These are phyloP conservation scores for Anguilla rostrata DNA, from an alignment of 2,113 vertebrate species.

Conservation along the genomic window DNA sequence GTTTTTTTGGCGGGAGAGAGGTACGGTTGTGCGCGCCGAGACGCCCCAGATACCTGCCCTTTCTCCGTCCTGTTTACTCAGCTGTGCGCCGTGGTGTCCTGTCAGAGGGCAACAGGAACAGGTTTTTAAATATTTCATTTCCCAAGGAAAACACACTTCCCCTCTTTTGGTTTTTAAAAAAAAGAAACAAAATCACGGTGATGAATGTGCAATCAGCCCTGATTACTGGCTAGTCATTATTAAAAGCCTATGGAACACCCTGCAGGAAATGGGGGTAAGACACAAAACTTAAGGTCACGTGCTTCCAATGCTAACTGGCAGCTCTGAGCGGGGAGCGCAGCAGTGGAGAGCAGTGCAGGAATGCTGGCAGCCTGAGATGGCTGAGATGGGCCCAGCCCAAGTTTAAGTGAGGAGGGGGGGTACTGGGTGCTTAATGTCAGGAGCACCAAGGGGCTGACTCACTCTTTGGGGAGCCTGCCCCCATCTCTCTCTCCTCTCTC, in stretches of 20 bases:
- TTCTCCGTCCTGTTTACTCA: slow-evolving; percentile 68
- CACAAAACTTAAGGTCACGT: slow-evolving; percentile 61
- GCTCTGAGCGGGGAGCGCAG: slow-evolving; percentile 34
- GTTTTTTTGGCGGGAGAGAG: slow-evolving; percentile 16
- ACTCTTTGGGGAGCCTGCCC: slow-evolving; percentile 1
- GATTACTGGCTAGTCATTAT: slow-evolving; percentile 69
- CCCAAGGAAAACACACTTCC: slow-evolving; percentile 76
- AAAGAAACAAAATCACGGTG: slow-evolving; percentile 63
- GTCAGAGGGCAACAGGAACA: slow-evolving; percentile 62
- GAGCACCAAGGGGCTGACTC: slow-evolving; percentile 33
- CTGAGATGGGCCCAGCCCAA: slow-evolving; percentile 39
- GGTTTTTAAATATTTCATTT: slow-evolving; percentile 79
- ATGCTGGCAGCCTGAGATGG: slow-evolving; percentile 55
- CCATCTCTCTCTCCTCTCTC: neutral
- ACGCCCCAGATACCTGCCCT: slow-evolving; percentile 59
- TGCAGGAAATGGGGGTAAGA: slow-evolving; percentile 73
- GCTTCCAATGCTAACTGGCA: slow-evolving; percentile 51
- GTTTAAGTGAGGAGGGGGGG: slow-evolving; percentile 27
- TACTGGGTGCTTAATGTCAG: neutral
- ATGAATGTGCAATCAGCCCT: slow-evolving; percentile 79
- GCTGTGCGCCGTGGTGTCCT: slow-evolving; percentile 69
- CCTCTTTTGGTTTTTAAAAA: slow-evolving; percentile 49
- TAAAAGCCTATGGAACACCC: slow-evolving; percentile 66
- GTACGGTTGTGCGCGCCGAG: neutral
- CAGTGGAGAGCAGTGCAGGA: slow-evolving; percentile 37